Percentiles rank a stretch among this genome's conserved stretches.
Conservation (phyloP, 1,140 invertebrate genomes). For the Caenorhabditis briggsae region DNA sequence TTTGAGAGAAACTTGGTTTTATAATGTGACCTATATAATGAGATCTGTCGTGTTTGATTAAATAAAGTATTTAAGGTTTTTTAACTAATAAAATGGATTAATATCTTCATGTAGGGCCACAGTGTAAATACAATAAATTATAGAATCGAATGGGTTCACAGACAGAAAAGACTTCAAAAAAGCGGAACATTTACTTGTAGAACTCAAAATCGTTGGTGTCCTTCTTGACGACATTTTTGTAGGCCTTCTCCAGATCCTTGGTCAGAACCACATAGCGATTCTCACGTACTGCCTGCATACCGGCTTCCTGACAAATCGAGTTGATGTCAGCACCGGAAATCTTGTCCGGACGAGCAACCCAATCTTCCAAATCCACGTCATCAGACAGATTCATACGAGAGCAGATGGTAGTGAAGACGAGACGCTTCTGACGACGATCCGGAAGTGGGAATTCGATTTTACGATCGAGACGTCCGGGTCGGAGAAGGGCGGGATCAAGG, state of each 20-base stretch:
- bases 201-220: conserved; percentile 99
- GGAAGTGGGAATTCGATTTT: conserved; percentile 99
- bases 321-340: conserved; percentile 99
- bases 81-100: too few species aligned
- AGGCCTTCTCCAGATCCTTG: conserved; percentile 99
- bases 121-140: conserved; percentile 25
- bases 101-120: neutral
- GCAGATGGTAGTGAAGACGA: conserved; percentile 98
- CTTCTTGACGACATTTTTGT: conserved; percentile 99
- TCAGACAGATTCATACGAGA: conserved; percentile 99
- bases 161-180: neutral
- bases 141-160: neutral
- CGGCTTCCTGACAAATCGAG: conserved; percentile 97
- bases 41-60: too few species aligned
- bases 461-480: conserved; percentile 95
- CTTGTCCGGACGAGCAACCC: conserved; percentile 95
- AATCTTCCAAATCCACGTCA: conserved; percentile 98
- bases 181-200: conserved; percentile 90
- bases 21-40: too few species aligned
- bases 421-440: conserved; percentile 94
- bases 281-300: conserved; percentile 95
- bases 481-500: conserved; percentile 93
- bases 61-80: too few species aligned
- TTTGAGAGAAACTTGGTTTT: too few species aligned
- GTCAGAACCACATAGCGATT: conserved; percentile 97